Conservation (phyloP, 2,797 vertebrate species). For the Platalea minor region DNA sequence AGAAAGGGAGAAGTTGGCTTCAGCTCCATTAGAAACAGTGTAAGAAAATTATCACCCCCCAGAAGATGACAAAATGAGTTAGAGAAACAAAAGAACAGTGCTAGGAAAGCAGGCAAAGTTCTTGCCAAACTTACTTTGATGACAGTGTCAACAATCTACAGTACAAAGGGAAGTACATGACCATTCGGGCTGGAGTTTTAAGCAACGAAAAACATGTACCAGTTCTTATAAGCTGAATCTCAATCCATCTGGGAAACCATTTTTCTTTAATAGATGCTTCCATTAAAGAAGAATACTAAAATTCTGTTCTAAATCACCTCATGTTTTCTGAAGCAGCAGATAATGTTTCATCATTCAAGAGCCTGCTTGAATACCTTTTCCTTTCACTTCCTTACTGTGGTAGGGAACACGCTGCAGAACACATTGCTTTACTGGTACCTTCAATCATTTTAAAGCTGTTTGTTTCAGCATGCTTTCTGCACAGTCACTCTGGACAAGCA, state of each 20-base stretch:
- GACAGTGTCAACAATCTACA: background rate
- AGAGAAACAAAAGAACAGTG: background rate
- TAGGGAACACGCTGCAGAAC: background rate
- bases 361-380: background rate
- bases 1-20: background rate
- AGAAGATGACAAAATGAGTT: background rate
- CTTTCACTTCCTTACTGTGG: background rate
- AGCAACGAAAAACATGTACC: background rate
- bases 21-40: background rate
- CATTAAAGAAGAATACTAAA: background rate
- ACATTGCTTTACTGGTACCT: background rate
- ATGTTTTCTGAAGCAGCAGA: background rate
- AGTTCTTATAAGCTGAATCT: background rate
- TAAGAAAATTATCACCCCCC: background rate
- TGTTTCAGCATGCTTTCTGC: background rate
- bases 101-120: background rate
- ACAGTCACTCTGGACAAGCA: background rate
- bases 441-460: background rate
- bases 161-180: background rate
- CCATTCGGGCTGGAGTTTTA: background rate
- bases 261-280: background rate
- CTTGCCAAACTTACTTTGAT: background rate
- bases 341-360: background rate
- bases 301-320: background rate
- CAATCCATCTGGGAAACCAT: background rate